Evolutionary conservation across 2,888 invertebrate genomes (phyloP).

Genomic region (Cryptus viduatorius): DNA sequence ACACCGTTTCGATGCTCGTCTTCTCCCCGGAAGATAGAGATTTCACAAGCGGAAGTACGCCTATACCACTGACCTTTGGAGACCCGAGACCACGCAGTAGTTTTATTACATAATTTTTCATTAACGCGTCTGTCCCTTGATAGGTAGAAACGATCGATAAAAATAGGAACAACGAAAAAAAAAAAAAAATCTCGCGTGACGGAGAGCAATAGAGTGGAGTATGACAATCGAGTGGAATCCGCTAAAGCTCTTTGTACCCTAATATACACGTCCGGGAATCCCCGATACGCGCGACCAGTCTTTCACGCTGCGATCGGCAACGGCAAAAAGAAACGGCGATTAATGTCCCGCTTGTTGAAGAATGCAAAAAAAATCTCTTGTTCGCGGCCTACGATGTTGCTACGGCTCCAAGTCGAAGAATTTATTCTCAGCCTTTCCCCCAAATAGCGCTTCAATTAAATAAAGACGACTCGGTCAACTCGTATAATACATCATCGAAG

Average conservation of each 20-base stretch:
- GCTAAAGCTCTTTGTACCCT: neutral
- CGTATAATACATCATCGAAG: constrained; percentile 12
- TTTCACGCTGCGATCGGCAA: neutral
- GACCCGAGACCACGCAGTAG: neutral
- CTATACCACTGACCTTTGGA: neutral
- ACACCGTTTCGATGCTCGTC: neutral
- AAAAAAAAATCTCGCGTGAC: neutral
- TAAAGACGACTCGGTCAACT: neutral
- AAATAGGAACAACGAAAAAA: neutral
- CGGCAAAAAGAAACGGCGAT: neutral
- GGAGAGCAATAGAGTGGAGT: neutral
- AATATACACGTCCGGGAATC: constrained; percentile 39
- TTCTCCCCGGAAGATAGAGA: neutral
- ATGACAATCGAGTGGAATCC: neutral
- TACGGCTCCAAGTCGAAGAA: neutral
- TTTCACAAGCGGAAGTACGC: neutral
- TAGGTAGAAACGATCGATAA: neutral
- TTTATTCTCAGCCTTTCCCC: neutral
- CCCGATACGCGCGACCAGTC: constrained; percentile 22
- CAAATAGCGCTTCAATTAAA: neutral
- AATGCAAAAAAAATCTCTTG: neutral
- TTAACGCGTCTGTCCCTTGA: neutral
- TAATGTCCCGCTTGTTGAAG: neutral
- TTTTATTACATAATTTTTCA: constrained; percentile 1
- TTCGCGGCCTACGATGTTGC: neutral